phyloP scores from a whole-genome alignment of 2,888 invertebrate species.

The Pyrochroa serraticornis region DNA sequence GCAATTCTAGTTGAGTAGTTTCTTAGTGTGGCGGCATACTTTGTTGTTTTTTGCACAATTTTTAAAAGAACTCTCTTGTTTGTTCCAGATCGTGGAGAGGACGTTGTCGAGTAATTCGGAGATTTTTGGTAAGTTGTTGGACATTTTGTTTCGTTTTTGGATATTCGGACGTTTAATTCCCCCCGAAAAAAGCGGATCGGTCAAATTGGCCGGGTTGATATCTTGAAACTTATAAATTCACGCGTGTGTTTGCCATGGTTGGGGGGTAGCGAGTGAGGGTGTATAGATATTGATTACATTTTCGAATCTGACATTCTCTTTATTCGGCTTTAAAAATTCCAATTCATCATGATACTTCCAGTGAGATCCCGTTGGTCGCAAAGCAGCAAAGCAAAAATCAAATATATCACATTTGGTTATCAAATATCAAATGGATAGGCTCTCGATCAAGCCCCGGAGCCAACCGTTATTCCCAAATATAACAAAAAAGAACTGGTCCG shows the following conservation, averaged over 20 bases:
- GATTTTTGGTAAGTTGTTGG: too few relatives aligned
- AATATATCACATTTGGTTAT: conserved; percentile 53
- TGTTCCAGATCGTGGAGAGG: too few relatives aligned
- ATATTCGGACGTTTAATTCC: conserved; percentile 21
- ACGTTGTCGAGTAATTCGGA: too few relatives aligned
- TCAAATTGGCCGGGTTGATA: conserved; percentile 31
- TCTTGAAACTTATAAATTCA: conserved; percentile 37
- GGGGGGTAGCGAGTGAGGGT: conserved; percentile 19
- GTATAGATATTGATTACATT: conserved; percentile 40
- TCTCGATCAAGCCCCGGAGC: conserved; percentile 50
- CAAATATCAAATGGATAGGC: conserved; percentile 51
- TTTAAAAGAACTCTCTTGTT: too few relatives aligned
- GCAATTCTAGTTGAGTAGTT: too few relatives aligned
- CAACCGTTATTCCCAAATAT: conserved; percentile 51
- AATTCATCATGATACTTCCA: conserved; percentile 42
- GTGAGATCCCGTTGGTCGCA: conserved; percentile 37
- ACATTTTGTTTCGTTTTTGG: too few relatives aligned
- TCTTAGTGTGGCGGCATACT: too few relatives aligned
- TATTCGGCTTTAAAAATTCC: conserved; percentile 43
- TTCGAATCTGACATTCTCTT: conserved; percentile 43
- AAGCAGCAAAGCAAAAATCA: conserved; percentile 48
- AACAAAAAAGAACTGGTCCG: conserved; percentile 40
- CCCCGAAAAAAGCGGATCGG: conserved; percentile 28
- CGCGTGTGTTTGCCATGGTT: conserved; percentile 25
- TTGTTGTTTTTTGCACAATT: too few relatives aligned